Conservation (phyloP, 2,113 vertebrate genomes). For the Dipodomys spectabilis region DNA sequence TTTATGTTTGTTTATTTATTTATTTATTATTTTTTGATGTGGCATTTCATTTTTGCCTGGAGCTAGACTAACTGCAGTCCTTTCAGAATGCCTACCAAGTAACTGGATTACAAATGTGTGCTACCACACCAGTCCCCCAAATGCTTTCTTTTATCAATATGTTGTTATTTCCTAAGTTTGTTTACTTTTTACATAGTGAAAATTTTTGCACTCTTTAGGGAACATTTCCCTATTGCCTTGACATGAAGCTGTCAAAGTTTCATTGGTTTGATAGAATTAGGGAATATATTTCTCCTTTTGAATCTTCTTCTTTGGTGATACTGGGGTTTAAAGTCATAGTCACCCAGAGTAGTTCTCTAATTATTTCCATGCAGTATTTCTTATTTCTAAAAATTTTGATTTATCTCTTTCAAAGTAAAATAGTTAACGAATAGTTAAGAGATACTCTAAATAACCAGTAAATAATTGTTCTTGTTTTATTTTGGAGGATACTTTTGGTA, state of each 20-base stretch:
- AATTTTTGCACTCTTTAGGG: neutral
- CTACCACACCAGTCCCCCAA: neutral
- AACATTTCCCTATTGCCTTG: neutral
- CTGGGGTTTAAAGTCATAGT: neutral
- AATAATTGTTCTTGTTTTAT: constrained; percentile 6
- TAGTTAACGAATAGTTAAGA: neutral
- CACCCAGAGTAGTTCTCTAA: constrained; percentile 1
- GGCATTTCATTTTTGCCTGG: too few species aligned
- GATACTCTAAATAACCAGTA: neutral
- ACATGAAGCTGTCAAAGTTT: constrained; percentile 25
- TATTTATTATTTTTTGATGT: too few species aligned
- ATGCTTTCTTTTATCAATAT: neutral
- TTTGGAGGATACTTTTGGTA: neutral
- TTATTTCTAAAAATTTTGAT: constrained; percentile 50
- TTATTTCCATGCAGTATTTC: constrained; percentile 38
- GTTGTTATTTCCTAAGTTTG: neutral
- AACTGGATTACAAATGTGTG: too few species aligned
- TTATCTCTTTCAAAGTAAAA: constrained; percentile 34
- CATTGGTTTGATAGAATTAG: neutral
- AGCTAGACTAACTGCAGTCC: too few species aligned
- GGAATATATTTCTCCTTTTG: neutral
- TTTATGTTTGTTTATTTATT: too few species aligned
- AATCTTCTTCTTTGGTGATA: neutral
- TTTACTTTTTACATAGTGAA: neutral
- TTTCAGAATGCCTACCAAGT: too few species aligned